Conservation (phyloP, 2,888 invertebrate genomes). For the Vanessa cardui region DNA sequence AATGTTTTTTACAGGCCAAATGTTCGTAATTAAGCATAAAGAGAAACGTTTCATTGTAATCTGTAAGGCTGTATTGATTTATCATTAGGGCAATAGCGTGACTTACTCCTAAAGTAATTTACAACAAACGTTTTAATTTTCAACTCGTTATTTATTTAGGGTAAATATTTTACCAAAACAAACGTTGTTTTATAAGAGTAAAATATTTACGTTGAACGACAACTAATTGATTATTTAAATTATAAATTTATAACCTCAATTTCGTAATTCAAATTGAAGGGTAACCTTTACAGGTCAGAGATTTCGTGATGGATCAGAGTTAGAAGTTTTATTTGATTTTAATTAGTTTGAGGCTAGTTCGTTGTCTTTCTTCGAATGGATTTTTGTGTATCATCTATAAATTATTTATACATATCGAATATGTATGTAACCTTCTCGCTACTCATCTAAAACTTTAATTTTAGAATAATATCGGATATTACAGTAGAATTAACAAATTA, state of each 20-base stretch:
- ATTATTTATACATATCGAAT: too few species aligned
- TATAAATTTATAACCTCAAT: conserved; percentile 12
- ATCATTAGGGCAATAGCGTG: conserved; percentile 2
- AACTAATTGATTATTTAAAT: conserved; percentile 14
- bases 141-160: too few species aligned
- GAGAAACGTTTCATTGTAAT: not conserved
- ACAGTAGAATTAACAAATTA: too few species aligned
- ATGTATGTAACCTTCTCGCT: not conserved
- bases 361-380: too few species aligned
- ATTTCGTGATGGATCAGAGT: conserved; percentile 11
- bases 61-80: not conserved
- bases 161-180: not conserved
- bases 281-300: not conserved
- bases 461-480: too few species aligned
- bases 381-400: too few species aligned
- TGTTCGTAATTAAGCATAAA: not conserved
- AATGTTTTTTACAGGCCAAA: too few species aligned
- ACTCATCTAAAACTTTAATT: too few species aligned
- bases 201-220: not conserved
- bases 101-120: too few species aligned
- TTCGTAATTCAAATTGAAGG: not conserved
- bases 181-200: not conserved
- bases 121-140: too few species aligned
- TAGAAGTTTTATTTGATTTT: not conserved
- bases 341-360: too few species aligned